Evolutionary conservation across 1,140 invertebrate species (phyloP).

Genomic region (Drosophila albomicans): DNA sequence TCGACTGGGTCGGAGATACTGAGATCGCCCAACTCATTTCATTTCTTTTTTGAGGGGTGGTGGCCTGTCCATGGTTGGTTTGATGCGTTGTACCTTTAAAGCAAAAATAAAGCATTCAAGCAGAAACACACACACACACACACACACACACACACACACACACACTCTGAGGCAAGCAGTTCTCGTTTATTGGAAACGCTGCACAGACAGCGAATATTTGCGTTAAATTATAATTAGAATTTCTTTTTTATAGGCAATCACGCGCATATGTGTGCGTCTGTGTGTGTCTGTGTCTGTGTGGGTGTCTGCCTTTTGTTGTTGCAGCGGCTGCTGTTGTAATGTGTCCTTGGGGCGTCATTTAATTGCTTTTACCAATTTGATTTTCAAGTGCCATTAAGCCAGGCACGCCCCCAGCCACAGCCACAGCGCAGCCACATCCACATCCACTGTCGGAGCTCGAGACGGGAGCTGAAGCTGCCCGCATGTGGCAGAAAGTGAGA

Average conservation of each 20-base stretch:
- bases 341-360: constrained; percentile 85
- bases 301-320: constrained; percentile 44
- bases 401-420: constrained; percentile 44
- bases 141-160: constrained; percentile 37
- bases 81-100: constrained; percentile 42
- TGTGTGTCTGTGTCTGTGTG: constrained; percentile 30
- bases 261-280: constrained; percentile 37
- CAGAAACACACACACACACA: constrained; percentile 42
- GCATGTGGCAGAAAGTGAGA: constrained; percentile 69
- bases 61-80: constrained; percentile 52
- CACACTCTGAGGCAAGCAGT: constrained; percentile 19
- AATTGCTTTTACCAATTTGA: constrained; percentile 85
- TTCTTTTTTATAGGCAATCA: constrained; percentile 83
- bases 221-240: constrained; percentile 84
- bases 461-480: constrained; percentile 24
- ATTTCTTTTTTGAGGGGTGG: constrained; percentile 23
- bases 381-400: constrained; percentile 85
- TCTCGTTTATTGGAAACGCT: constrained; percentile 2
- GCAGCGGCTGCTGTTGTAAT: constrained; percentile 73
- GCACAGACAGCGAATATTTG: constrained; percentile 71
- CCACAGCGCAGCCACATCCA: too few relatives aligned
- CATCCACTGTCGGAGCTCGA: background rate
- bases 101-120: constrained; percentile 69
- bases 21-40: constrained; percentile 27
- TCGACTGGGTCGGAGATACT: background rate